phyloP scores from a whole-genome alignment of 2,888 invertebrate species.

The Lasioglossum villosulum region DNA sequence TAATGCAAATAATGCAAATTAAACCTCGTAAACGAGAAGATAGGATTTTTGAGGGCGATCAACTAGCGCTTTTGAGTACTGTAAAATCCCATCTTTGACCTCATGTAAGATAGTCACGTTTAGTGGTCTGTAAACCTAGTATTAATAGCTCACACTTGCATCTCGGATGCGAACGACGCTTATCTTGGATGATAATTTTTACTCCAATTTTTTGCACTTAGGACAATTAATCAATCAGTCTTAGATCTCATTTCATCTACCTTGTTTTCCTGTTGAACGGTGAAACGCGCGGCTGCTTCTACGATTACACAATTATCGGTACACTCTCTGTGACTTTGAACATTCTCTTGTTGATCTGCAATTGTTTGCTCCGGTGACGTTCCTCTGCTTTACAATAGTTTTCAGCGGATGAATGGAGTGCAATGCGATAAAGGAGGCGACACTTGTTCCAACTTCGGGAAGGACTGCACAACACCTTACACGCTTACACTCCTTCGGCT shows the following conservation, averaged over 20 bases:
- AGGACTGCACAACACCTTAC: constrained; percentile 19
- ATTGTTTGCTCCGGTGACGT: neutral
- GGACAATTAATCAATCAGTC: neutral
- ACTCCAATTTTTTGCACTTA: neutral
- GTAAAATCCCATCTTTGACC: no score
- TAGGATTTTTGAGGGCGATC: no score
- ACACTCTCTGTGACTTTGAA: no score
- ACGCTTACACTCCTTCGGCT: constrained; percentile 11
- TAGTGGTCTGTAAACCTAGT: neutral
- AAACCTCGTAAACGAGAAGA: no score
- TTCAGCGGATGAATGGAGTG: constrained; percentile 6
- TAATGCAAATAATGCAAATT: no score
- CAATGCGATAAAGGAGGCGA: constrained; percentile 17
- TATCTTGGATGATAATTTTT: neutral
- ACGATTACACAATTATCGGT: neutral
- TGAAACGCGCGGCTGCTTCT: neutral
- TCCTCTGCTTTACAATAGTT: neutral
- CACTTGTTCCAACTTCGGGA: constrained; percentile 24
- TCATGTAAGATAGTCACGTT: neutral
- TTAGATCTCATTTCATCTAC: neutral
- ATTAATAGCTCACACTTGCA: neutral
- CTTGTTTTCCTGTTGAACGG: neutral
- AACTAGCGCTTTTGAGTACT: no score
- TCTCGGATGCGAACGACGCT: neutral
- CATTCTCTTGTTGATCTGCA: neutral